These are phyloP conservation scores for Micropoecilia bifurca DNA, from an alignment of 2,797 vertebrate species.

Conservation along the genomic window DNA sequence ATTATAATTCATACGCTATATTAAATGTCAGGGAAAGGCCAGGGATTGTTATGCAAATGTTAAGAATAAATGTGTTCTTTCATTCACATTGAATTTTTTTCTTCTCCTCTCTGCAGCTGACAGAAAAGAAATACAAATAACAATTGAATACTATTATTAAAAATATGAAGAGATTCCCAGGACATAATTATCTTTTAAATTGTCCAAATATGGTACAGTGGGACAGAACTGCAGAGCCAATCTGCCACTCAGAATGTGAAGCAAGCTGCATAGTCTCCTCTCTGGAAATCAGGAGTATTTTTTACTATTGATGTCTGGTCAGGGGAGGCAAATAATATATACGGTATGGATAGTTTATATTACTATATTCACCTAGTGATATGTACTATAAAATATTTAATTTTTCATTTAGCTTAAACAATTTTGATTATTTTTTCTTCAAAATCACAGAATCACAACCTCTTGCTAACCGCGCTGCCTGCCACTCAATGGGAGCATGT, in stretches of 20 bases:
- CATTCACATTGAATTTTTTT: conserved; percentile 51
- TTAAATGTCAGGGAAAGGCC: conserved; percentile 85
- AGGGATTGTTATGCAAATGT: conserved; percentile 83
- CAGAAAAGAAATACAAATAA: conserved; percentile 41
- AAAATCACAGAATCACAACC: no score
- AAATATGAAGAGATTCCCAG: conserved; percentile 22
- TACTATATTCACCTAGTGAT: no score
- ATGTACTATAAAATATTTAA: no score
- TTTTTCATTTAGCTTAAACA: no score
- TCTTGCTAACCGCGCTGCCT: no score
- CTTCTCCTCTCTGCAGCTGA: conserved; percentile 15
- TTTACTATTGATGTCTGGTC: no score
- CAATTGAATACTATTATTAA: conserved; percentile 40
- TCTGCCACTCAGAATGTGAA: neutral
- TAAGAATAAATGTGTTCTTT: conserved; percentile 75
- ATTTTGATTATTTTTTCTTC: no score
- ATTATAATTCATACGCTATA: conserved; percentile 81
- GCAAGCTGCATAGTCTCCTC: neutral
- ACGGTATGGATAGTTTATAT: no score
- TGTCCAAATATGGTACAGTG: conserved; percentile 17
- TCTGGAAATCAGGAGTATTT: neutral
- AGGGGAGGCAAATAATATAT: no score
- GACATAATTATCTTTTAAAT: conserved; percentile 37
- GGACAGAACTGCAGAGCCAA: conserved; percentile 4
- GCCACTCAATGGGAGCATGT: no score